Conservation (phyloP, 2,888 invertebrate genomes). For the Lasioglossum oenotherae region DNA sequence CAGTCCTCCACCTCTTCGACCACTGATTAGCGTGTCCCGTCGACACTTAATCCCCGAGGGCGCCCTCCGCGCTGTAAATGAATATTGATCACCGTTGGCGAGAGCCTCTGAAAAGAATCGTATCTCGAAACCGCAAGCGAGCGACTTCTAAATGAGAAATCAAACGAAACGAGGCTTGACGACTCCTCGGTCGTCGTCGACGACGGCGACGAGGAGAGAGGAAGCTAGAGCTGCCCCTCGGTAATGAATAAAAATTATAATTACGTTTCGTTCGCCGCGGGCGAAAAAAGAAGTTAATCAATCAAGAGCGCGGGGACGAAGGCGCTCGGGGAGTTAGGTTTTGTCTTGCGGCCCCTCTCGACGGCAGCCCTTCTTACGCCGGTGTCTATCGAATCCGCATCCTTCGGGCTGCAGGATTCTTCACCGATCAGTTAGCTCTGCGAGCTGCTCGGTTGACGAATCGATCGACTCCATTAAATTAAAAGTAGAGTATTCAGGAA, state of each 20-base stretch:
- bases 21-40: slow-evolving; percentile 65
- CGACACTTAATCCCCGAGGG: slow-evolving; percentile 73
- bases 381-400: slow-evolving; percentile 48
- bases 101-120: slow-evolving; percentile 78
- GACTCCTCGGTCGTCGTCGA: neutral
- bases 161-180: slow-evolving; percentile 75
- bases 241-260: slow-evolving; percentile 85
- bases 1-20: slow-evolving; percentile 1
- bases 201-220: slow-evolving; percentile 8
- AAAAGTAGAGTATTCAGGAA: neutral
- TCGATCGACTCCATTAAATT: neutral
- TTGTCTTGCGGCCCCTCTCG: slow-evolving; percentile 64
- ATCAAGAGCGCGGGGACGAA: slow-evolving; percentile 77
- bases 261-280: slow-evolving; percentile 79
- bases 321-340: slow-evolving; percentile 54
- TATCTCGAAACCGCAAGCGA: slow-evolving; percentile 83
- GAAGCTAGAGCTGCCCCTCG: slow-evolving; percentile 45
- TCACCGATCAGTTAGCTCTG: slow-evolving; percentile 36
- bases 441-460: neutral
- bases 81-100: slow-evolving; percentile 80
- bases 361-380: slow-evolving; percentile 56
- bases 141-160: slow-evolving; percentile 81
- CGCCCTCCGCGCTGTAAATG: slow-evolving; percentile 78
- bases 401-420: slow-evolving; percentile 23
- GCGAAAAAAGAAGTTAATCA: slow-evolving; percentile 83